Conservation (phyloP, 2,888 invertebrate species). For the Plagodis dolabraria region DNA sequence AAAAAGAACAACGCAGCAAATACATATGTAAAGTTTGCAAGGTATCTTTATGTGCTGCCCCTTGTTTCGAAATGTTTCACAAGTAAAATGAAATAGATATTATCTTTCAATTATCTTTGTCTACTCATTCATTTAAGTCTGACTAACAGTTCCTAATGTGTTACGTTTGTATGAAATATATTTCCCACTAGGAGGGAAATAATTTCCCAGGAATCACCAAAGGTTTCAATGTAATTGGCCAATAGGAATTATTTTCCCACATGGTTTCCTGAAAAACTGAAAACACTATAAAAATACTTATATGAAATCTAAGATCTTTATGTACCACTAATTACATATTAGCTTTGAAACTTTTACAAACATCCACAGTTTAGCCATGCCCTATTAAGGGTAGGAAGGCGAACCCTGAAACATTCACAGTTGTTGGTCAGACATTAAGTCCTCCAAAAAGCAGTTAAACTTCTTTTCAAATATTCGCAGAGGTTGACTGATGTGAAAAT, state of each 20-base stretch:
- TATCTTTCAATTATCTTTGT: slow-evolving; percentile 14
- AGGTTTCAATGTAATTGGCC: slow-evolving; percentile 13
- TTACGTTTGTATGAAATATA: slow-evolving; percentile 17
- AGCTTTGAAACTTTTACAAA: too few relatives aligned
- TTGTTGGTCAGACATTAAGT: too few relatives aligned
- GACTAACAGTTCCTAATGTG: slow-evolving; percentile 15
- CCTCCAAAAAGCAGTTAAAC: too few relatives aligned
- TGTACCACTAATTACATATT: slow-evolving; percentile 3
- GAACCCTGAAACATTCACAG: too few relatives aligned
- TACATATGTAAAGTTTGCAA: slow-evolving; percentile 23
- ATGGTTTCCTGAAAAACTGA: slow-evolving; percentile 17
- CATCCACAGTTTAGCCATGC: too few relatives aligned
- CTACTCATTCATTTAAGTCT: slow-evolving; percentile 9
- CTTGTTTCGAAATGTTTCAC: slow-evolving; percentile 22
- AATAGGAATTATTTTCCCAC: slow-evolving; percentile 20
- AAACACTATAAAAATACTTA: slow-evolving; percentile 10
- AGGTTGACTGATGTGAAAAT: too few relatives aligned
- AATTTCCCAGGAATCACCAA: slow-evolving; percentile 17
- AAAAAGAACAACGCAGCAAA: slow-evolving; percentile 25
- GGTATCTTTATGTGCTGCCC: slow-evolving; percentile 27
- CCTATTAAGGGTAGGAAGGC: too few relatives aligned
- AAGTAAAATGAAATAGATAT: slow-evolving; percentile 8
- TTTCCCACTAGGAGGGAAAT: slow-evolving; percentile 21
- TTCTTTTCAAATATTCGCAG: too few relatives aligned
- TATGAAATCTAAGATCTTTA: slow-evolving; percentile 15